These are phyloP conservation scores for Lasioglossum baleicum DNA, from an alignment of 1,140 invertebrate genomes.

Conservation along the genomic window DNA sequence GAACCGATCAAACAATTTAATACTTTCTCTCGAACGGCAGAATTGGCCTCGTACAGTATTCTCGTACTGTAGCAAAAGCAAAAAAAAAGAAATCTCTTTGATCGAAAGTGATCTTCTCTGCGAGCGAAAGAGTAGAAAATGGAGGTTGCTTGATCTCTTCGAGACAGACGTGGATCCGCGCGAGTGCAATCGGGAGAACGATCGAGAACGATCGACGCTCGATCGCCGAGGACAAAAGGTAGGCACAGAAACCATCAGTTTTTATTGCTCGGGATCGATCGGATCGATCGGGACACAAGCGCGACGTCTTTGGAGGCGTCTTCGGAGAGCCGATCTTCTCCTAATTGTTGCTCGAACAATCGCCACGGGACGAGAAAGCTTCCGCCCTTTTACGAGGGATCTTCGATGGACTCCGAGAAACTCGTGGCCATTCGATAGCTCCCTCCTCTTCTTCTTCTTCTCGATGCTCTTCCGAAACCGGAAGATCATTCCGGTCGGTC, in stretches of 20 bases:
- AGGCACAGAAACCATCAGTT: constrained; percentile 55
- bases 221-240: constrained; percentile 55
- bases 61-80: too few relatives aligned
- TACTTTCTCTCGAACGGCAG: too few relatives aligned
- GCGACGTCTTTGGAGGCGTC: not conserved
- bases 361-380: constrained; percentile 4
- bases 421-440: not conserved
- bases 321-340: constrained; percentile 5
- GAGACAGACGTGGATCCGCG: constrained; percentile 1
- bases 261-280: constrained; percentile 41
- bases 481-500: too few relatives aligned
- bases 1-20: not conserved
- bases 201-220: not conserved
- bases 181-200: constrained; percentile 24
- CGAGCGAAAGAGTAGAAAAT: not conserved
- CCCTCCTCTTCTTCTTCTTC: not conserved
- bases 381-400: not conserved
- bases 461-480: too few relatives aligned
- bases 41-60: too few relatives aligned
- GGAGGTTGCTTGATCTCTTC: not conserved
- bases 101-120: too few relatives aligned
- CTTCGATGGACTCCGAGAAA: not conserved
- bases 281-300: constrained; percentile 12
- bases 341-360: constrained; percentile 22
- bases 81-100: too few relatives aligned